A percentile compares a stretch with the other conserved stretches of the same genome.
phyloP scores from a whole-genome alignment of 2,888 invertebrate species.

The Conistra vaccinii region DNA sequence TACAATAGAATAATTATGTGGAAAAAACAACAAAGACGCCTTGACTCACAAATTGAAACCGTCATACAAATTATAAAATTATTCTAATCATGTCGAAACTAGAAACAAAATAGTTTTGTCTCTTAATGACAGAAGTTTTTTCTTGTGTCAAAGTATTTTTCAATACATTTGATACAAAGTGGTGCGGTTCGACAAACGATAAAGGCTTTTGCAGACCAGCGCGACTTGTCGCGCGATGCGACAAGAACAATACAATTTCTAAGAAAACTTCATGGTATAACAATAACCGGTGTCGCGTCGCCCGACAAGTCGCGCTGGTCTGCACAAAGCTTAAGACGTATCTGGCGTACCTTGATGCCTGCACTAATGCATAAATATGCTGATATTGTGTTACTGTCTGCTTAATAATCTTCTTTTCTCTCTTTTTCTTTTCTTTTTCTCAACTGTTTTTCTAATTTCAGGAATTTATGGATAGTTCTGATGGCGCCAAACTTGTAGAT shows the following conservation, averaged over 20 bases:
- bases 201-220: no score
- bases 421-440: no score
- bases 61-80: constrained; percentile 13
- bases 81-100: constrained; percentile 15
- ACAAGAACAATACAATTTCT: no score
- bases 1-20: neutral
- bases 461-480: neutral
- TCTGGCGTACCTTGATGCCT: neutral
- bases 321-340: neutral
- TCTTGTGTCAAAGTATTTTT: neutral
- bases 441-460: no score
- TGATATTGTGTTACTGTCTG: neutral
- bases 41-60: neutral
- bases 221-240: no score
- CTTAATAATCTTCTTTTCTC: neutral
- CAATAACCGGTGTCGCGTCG: no score
- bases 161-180: neutral
- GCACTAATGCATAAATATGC: no score
- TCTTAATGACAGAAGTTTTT: neutral
- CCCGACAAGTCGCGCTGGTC: no score
- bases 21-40: neutral
- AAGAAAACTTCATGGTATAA: no score
- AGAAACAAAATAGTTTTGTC: neutral
- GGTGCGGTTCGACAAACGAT: neutral
- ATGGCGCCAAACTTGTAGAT: neutral